These are phyloP conservation scores for Uromys caudimaculatus DNA, from an alignment of 2,797 vertebrate genomes.

Conservation along the genomic window DNA sequence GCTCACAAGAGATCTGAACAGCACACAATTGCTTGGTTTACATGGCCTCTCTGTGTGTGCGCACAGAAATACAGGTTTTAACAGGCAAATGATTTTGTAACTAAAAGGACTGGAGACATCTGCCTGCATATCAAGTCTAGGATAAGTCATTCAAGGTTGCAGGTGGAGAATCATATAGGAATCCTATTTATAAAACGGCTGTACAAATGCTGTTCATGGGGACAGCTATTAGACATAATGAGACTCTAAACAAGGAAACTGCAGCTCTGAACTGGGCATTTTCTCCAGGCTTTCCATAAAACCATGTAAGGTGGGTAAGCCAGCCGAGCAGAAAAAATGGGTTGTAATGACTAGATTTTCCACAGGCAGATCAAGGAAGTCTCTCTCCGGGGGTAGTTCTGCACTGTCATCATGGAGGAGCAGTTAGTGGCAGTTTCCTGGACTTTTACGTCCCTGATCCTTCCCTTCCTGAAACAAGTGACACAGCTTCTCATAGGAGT, in stretches of 20 bases:
- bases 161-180: constrained; percentile 77
- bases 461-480: neutral
- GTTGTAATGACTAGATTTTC: constrained; percentile 56
- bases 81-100: constrained; percentile 71
- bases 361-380: neutral
- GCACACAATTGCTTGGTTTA: constrained; percentile 62
- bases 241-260: constrained; percentile 46
- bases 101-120: constrained; percentile 72
- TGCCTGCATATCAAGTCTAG: constrained; percentile 76
- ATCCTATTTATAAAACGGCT: constrained; percentile 67
- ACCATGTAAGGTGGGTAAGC: neutral
- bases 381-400: neutral
- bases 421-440: neutral
- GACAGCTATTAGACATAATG: constrained; percentile 21
- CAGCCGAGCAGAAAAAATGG: constrained; percentile 18
- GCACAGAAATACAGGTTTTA: constrained; percentile 74
- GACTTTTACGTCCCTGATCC: neutral
- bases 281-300: constrained; percentile 45
- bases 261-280: constrained; percentile 24
- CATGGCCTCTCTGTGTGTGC: constrained; percentile 59
- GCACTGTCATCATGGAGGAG: neutral
- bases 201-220: constrained; percentile 62
- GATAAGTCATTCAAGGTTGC: constrained; percentile 60
- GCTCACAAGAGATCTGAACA: constrained; percentile 62
- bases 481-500: neutral